Percentiles rank a stretch among this genome's conserved stretches.
These are phyloP conservation scores for Drosophila sucinea DNA, from an alignment of 1,140 invertebrate genomes.

Conservation along the genomic window DNA sequence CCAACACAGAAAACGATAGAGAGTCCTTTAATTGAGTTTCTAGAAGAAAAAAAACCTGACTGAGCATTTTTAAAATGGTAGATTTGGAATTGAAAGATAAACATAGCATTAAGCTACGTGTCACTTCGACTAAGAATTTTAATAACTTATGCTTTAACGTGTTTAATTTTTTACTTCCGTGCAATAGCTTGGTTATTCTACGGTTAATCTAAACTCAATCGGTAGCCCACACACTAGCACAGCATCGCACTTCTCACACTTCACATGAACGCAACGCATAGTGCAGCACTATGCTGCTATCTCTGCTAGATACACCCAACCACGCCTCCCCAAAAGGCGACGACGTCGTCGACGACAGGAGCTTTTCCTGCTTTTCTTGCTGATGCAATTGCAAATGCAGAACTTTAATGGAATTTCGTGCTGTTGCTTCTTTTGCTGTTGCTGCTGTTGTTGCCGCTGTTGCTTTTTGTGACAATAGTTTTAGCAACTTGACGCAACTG, in stretches of 20 bases:
- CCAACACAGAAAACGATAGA: slow-evolving; percentile 6
- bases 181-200: background rate
- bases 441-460: slow-evolving; percentile 19
- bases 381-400: slow-evolving; percentile 74
- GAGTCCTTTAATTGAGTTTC: background rate
- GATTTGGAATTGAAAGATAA: background rate
- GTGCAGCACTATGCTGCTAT: slow-evolving; percentile 9
- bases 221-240: slow-evolving; percentile 43
- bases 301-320: slow-evolving; percentile 3
- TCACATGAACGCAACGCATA: background rate
- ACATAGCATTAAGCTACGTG: background rate
- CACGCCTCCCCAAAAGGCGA: slow-evolving; percentile 19
- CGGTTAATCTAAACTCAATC: slow-evolving; percentile 62
- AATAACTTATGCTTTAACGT: too few species aligned
- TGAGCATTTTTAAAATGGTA: background rate
- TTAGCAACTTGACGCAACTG: slow-evolving; percentile 51
- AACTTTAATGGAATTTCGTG: slow-evolving; percentile 75
- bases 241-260: slow-evolving; percentile 41
- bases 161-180: background rate
- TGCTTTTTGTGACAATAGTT: slow-evolving; percentile 58
- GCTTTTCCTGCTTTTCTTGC: slow-evolving; percentile 32
- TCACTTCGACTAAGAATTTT: background rate
- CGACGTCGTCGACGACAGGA: slow-evolving; percentile 21
- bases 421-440: slow-evolving; percentile 19
- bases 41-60: background rate